Conservation (phyloP, 1,140 invertebrate genomes). For the Drosophila melanogaster region DNA sequence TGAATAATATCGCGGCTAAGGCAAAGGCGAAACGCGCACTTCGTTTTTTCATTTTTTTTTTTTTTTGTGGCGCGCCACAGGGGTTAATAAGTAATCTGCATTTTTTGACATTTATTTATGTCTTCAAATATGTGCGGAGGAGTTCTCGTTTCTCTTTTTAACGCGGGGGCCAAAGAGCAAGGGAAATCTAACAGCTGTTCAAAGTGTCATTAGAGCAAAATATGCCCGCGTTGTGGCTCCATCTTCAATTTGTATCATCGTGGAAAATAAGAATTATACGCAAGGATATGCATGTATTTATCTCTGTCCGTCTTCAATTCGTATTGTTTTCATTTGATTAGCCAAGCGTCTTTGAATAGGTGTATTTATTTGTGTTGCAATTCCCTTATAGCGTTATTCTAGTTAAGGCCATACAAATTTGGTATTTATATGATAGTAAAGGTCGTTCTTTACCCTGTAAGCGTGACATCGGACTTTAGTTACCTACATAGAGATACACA, state of each 20-base stretch:
- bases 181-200: slow-evolving; percentile 78
- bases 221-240: slow-evolving; percentile 40
- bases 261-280: slow-evolving; percentile 15
- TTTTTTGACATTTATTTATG: slow-evolving; percentile 85
- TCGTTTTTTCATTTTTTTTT: slow-evolving; percentile 7
- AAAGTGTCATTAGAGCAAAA: slow-evolving; percentile 74
- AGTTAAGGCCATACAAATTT: background rate
- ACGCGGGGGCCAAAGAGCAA: slow-evolving; percentile 15
- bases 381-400: background rate
- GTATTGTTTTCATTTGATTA: slow-evolving; percentile 29
- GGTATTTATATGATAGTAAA: background rate
- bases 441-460: background rate
- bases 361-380: too few relatives aligned
- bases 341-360: background rate
- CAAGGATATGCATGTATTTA: slow-evolving; percentile 8
- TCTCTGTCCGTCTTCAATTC: slow-evolving; percentile 2
- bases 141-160: slow-evolving; percentile 7
- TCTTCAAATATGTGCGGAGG: slow-evolving; percentile 79
- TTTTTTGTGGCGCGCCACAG: slow-evolving; percentile 76
- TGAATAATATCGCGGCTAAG: slow-evolving; percentile 80
- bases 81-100: slow-evolving; percentile 84
- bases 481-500: slow-evolving; percentile 19
- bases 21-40: slow-evolving; percentile 44
- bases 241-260: slow-evolving; percentile 7
- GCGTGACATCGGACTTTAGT: slow-evolving; percentile 3